Evolutionary conservation across 2,888 invertebrate species (phyloP).

Genomic region (Catocala nupta): DNA sequence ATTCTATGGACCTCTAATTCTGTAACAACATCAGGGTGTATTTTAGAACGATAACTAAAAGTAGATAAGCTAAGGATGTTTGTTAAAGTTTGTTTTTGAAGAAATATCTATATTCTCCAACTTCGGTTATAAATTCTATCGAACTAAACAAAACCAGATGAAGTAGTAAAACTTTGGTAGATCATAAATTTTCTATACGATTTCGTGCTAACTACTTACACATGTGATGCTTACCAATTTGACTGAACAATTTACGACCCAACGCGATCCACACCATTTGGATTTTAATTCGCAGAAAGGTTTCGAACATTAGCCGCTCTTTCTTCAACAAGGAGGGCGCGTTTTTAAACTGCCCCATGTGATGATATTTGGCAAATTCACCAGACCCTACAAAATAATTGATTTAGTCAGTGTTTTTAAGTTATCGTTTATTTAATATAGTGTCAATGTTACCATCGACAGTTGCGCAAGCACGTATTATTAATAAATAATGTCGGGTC

Average conservation of each 20-base stretch:
- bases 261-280: slow-evolving; percentile 88
- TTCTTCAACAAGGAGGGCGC: slow-evolving; percentile 81
- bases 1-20: slow-evolving; percentile 87
- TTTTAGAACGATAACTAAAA: not conserved
- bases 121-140: slow-evolving; percentile 17
- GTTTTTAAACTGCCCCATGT: slow-evolving; percentile 77
- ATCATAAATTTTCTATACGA: not conserved
- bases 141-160: slow-evolving; percentile 12
- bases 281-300: slow-evolving; percentile 78
- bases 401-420: too few species aligned
- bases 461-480: too few species aligned
- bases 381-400: slow-evolving; percentile 55
- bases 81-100: slow-evolving; percentile 1
- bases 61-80: not conserved
- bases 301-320: slow-evolving; percentile 84
- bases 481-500: too few species aligned
- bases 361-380: slow-evolving; percentile 81
- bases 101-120: slow-evolving; percentile 3
- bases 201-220: not conserved
- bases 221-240: slow-evolving; percentile 78
- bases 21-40: slow-evolving; percentile 49
- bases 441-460: too few species aligned
- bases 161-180: slow-evolving; percentile 2
- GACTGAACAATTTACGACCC: slow-evolving; percentile 78
- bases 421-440: too few species aligned